Conservation (phyloP, 2,113 vertebrate species). For the Halichoeres trimaculatus region DNA sequence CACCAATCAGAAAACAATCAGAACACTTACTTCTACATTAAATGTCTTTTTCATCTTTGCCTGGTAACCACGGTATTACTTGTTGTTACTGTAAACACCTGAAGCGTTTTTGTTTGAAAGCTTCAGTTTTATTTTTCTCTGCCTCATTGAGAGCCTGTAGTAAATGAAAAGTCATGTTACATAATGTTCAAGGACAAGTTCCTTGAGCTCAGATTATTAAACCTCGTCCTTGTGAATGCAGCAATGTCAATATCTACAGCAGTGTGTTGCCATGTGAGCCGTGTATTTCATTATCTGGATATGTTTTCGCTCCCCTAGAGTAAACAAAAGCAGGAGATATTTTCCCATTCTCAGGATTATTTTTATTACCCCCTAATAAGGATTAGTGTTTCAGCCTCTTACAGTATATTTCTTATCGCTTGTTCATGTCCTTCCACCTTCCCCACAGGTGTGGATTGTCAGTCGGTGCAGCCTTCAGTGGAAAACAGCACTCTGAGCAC, state of each 20-base stretch:
- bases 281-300: background rate
- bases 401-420: background rate
- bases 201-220: background rate
- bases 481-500: conserved; percentile 75
- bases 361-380: too few species aligned
- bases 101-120: background rate
- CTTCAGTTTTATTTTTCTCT: background rate
- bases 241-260: background rate
- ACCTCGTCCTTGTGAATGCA: background rate
- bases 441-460: conserved; percentile 76
- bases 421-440: background rate
- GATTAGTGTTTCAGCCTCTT: background rate
- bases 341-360: too few species aligned
- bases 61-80: background rate
- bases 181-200: background rate
- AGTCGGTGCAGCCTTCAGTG: conserved; percentile 46
- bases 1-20: too few species aligned
- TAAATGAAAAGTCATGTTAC: background rate
- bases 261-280: background rate
- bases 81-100: background rate
- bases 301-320: too few species aligned
- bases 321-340: too few species aligned
- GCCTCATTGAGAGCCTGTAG: background rate
- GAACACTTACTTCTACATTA: too few species aligned
- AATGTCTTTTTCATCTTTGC: background rate